A percentile compares a stretch with the other conserved stretches of the same genome.
Conservation (phyloP, 92 coral and sea anemone genomes). For the Zoanthus gigantus region DNA sequence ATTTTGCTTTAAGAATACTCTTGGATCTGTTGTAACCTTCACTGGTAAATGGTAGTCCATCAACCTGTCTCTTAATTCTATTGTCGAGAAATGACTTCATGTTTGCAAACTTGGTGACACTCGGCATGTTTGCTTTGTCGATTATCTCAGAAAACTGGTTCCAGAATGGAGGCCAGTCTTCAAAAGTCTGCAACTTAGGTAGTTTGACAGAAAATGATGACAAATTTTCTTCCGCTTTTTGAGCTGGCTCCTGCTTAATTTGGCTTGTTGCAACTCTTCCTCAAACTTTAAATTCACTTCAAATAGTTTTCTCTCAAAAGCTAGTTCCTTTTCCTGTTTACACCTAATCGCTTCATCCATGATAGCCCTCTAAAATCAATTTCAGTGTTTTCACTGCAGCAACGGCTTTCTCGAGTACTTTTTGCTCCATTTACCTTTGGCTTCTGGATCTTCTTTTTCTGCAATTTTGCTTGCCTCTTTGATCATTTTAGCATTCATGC, state of each 20-base stretch:
- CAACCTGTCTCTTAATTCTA: no score
- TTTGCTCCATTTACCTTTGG: not conserved
- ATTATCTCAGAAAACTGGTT: no score
- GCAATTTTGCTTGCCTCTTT: slow-evolving; percentile 11
- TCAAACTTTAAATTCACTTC: slow-evolving; percentile 32
- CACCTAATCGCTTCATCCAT: not conserved
- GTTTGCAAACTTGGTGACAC: no score
- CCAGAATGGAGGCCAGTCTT: no score
- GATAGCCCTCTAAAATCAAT: not conserved
- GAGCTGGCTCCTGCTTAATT: no score
- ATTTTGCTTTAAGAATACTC: no score
- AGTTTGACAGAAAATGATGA: slow-evolving; percentile 48
- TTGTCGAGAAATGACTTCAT: no score
- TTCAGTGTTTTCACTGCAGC: not conserved
- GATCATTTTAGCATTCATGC: slow-evolving; percentile 1
- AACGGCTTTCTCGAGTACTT: not conserved
- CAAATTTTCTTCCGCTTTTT: not conserved
- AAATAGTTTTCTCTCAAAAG: slow-evolving; percentile 54
- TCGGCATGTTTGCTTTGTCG: no score
- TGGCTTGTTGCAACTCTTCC: no score
- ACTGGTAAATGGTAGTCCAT: no score
- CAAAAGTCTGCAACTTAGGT: slow-evolving; percentile 37
- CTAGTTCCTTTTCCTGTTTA: slow-evolving; percentile 52
- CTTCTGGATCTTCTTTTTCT: not conserved
- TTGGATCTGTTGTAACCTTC: no score